phyloP scores from a whole-genome alignment of 1,140 invertebrate genomes.

The Fopius arisanus region DNA sequence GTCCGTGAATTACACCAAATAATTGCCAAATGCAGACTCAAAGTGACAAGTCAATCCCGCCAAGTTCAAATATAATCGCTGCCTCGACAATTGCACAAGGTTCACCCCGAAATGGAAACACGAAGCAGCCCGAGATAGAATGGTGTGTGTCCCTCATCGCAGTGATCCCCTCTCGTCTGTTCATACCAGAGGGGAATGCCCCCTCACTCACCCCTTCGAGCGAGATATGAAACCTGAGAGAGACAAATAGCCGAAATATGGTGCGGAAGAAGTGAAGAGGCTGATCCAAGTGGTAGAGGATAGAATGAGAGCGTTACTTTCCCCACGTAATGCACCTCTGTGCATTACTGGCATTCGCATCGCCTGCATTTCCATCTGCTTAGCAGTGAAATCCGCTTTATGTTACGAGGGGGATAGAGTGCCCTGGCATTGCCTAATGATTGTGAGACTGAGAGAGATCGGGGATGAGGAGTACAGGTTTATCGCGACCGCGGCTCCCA shows the following conservation, averaged over 20 bases:
- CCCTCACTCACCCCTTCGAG: too few species aligned
- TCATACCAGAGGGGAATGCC: neutral
- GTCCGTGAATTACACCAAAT: too few species aligned
- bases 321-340: constrained; percentile 32
- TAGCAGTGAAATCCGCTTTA: constrained; percentile 60
- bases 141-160: neutral
- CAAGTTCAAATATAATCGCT: too few species aligned
- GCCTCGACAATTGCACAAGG: too few species aligned
- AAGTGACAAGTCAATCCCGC: too few species aligned
- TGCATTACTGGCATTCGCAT: constrained; percentile 54
- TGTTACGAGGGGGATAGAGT: constrained; percentile 51
- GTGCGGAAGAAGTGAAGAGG: neutral
- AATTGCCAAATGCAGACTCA: too few species aligned
- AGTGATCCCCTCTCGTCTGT: neutral
- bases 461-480: constrained; percentile 8
- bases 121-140: neutral
- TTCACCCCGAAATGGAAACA: neutral
- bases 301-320: constrained; percentile 15
- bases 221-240: neutral
- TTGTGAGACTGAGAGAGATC: constrained; percentile 41
- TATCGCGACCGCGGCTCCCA: constrained; percentile 32
- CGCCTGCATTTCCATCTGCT: constrained; percentile 60
- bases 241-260: neutral
- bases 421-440: constrained; percentile 46
- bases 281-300: neutral